These are phyloP conservation scores for Malurus melanocephalus DNA, from an alignment of 2,113 vertebrate genomes.

Conservation along the genomic window DNA sequence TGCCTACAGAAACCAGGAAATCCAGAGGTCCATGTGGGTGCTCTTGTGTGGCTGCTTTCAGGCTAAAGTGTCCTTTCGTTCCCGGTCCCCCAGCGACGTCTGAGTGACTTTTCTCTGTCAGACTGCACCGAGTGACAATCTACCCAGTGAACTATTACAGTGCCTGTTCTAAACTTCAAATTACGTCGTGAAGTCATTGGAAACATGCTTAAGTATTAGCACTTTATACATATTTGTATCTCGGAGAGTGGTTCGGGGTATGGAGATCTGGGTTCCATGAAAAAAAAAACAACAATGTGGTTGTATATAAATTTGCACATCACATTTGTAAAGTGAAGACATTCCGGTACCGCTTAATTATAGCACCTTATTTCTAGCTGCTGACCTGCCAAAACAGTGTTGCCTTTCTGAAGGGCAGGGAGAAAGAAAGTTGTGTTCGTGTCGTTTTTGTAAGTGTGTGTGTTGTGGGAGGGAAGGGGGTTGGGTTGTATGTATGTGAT, in stretches of 20 bases:
- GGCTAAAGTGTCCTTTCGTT: constrained; percentile 85
- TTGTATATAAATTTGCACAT: constrained; percentile 69
- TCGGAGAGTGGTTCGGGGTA: constrained; percentile 63
- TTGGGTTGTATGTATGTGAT: not conserved
- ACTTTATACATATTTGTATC: constrained; percentile 85
- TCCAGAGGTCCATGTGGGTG: constrained; percentile 91
- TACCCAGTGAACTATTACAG: constrained; percentile 62
- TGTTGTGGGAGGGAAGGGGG: not conserved
- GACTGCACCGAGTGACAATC: constrained; percentile 63
- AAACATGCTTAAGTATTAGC: constrained; percentile 78
- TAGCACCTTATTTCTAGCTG: constrained; percentile 90
- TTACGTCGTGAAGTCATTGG: constrained; percentile 61
- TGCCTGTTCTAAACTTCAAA: constrained; percentile 72
- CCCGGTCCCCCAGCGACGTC: constrained; percentile 94
- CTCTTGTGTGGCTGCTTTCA: constrained; percentile 93
- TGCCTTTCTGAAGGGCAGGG: constrained; percentile 73
- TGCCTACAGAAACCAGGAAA: constrained; percentile 95
- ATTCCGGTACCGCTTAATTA: constrained; percentile 71
- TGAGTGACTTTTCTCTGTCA: constrained; percentile 64
- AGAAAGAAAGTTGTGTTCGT: constrained; percentile 40
- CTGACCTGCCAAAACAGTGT: constrained; percentile 94
- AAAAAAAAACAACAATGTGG: constrained; percentile 67
- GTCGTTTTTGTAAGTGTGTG: constrained; percentile 31
- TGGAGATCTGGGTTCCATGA: constrained; percentile 65
- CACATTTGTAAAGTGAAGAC: constrained; percentile 82